Evolutionary conservation across 2,113 vertebrate species (phyloP).

Genomic region (Ctenodactylus gundi): DNA sequence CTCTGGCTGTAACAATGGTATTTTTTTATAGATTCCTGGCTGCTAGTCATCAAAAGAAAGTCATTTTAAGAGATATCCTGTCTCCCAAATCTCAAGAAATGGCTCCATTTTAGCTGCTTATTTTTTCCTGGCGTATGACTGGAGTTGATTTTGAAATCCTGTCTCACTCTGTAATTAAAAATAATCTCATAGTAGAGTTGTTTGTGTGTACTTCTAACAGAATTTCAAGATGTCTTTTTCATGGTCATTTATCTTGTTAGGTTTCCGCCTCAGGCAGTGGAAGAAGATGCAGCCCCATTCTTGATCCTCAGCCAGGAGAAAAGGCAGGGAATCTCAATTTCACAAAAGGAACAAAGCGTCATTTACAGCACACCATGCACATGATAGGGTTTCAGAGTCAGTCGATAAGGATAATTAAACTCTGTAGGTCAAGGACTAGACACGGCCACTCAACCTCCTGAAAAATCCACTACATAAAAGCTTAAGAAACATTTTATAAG

Average conservation of each 20-base stretch:
- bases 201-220: not conserved
- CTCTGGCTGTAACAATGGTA: not conserved
- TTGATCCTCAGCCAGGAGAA: not conserved
- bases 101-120: not conserved
- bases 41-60: not conserved
- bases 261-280: not conserved
- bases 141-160: not conserved
- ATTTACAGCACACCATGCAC: slow-evolving; percentile 2
- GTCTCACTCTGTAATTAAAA: not conserved
- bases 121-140: not conserved
- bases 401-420: slow-evolving; percentile 66
- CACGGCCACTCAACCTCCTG: slow-evolving; percentile 30
- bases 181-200: not conserved
- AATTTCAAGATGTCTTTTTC: not conserved
- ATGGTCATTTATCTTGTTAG: slow-evolving; percentile 1
- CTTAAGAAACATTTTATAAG: slow-evolving; percentile 40
- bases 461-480: slow-evolving; percentile 55
- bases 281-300: not conserved
- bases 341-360: slow-evolving; percentile 45
- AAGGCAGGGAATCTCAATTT: slow-evolving; percentile 44
- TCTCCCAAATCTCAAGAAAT: not conserved
- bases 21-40: not conserved
- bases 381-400: slow-evolving; percentile 29
- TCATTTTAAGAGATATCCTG: not conserved
- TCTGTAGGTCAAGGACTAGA: slow-evolving; percentile 61